phyloP scores from a whole-genome alignment of 2,797 vertebrate genomes.

The Smutsia temminckii region DNA sequence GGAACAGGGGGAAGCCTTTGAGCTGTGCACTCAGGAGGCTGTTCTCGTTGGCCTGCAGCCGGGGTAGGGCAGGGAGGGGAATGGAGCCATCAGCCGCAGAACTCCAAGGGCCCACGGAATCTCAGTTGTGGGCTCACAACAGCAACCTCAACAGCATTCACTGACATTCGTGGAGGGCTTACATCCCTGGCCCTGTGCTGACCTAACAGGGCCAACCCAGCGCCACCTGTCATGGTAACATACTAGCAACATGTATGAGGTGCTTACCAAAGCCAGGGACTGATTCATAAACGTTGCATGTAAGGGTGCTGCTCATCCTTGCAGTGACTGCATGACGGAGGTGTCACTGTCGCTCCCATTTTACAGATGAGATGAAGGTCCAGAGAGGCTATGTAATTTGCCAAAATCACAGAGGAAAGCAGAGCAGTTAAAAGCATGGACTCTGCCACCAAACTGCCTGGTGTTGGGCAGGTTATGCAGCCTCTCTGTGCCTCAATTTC shows the following conservation, averaged over 20 bases:
- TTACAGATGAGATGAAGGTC: not conserved
- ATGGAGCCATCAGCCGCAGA: not conserved
- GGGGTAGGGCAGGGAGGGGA: not conserved
- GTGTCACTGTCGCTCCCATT: not conserved
- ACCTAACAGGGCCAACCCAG: not conserved
- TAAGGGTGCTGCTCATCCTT: not conserved
- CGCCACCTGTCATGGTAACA: accelerated
- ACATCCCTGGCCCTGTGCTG: not conserved
- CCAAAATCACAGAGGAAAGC: not conserved
- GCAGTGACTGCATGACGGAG: accelerated
- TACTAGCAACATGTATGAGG: accelerated
- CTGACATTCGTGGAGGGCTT: accelerated
- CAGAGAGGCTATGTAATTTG: not conserved
- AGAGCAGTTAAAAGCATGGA: not conserved
- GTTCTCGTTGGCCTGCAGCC: constrained; percentile 96
- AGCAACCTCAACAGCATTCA: not conserved
- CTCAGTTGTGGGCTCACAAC: accelerated
- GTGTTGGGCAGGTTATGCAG: not conserved
- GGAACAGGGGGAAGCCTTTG: constrained; percentile 98
- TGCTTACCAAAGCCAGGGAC: not conserved
- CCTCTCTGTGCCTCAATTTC: not conserved
- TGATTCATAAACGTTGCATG: accelerated
- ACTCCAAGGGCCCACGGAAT: accelerated
- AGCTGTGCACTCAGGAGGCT: constrained; percentile 98
- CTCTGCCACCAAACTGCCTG: not conserved